Percentiles rank a stretch among this genome's conserved stretches.
Conservation (phyloP, 2,888 invertebrate genomes). For the Ophonus ardosiacus region DNA sequence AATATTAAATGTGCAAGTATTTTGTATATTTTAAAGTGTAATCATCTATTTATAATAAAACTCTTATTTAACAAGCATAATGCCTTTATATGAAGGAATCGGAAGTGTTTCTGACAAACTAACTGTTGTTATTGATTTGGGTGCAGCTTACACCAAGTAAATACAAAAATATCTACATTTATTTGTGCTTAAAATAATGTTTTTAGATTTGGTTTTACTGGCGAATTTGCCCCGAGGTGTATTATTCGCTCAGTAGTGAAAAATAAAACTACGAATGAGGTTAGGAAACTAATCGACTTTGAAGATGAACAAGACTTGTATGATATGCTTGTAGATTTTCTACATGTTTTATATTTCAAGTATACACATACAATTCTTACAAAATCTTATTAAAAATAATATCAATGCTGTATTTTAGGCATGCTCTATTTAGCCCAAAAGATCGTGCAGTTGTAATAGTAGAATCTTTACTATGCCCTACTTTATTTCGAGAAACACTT, state of each 20-base stretch:
- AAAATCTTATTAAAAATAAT: background rate
- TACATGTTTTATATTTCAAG: slow-evolving; percentile 94
- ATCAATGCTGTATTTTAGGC: slow-evolving; percentile 77
- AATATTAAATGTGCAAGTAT: slow-evolving; percentile 2
- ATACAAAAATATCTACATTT: slow-evolving; percentile 62
- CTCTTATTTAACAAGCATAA: slow-evolving; percentile 78
- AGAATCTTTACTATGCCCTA: slow-evolving; percentile 91
- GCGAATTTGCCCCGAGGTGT: slow-evolving; percentile 91
- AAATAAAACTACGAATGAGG: slow-evolving; percentile 80
- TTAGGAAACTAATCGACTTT: slow-evolving; percentile 83
- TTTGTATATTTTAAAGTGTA: background rate
- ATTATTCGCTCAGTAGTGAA: slow-evolving; percentile 89
- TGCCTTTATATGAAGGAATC: slow-evolving; percentile 90
- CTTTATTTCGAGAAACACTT: slow-evolving; percentile 89
- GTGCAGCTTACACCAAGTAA: slow-evolving; percentile 94
- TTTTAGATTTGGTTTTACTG: slow-evolving; percentile 92
- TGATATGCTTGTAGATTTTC: slow-evolving; percentile 91
- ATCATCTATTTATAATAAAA: slow-evolving; percentile 72
- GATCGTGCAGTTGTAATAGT: slow-evolving; percentile 94
- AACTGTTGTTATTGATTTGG: slow-evolving; percentile 93
- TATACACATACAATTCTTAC: slow-evolving; percentile 72
- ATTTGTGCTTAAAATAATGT: background rate
- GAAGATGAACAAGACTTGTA: slow-evolving; percentile 84
- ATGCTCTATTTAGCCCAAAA: slow-evolving; percentile 94
- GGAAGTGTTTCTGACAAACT: slow-evolving; percentile 89